Conservation (phyloP, 2,113 vertebrate genomes). For the Hypomesus transpacificus region DNA sequence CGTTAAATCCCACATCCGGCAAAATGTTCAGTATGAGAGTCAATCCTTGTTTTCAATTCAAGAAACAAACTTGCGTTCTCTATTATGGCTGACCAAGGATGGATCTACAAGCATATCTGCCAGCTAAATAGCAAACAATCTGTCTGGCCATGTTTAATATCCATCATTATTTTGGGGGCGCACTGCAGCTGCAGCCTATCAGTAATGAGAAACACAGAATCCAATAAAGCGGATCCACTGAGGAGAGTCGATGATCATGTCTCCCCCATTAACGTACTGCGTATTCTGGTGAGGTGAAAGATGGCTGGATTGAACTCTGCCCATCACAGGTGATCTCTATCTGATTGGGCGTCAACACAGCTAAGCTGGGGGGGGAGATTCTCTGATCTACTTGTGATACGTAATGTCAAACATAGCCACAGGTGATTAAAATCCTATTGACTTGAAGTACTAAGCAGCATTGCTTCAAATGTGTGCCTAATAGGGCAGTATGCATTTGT, state of each 20-base stretch:
- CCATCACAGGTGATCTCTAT: not conserved
- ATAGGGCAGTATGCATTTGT: constrained; percentile 3
- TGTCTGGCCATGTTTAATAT: constrained; percentile 38
- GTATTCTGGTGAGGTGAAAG: not conserved
- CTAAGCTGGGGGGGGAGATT: too few species aligned
- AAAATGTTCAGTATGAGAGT: too few species aligned
- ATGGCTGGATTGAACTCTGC: not conserved
- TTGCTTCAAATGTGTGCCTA: not conserved
- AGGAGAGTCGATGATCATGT: constrained; percentile 16
- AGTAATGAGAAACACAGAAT: constrained; percentile 35
- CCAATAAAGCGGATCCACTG: constrained; percentile 39
- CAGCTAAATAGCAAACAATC: constrained; percentile 35
- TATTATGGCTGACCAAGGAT: constrained; percentile 29
- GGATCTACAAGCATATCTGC: constrained; percentile 13
- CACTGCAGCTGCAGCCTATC: constrained; percentile 25
- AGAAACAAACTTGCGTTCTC: constrained; percentile 8
- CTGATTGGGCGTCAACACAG: too few species aligned
- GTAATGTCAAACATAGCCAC: not conserved
- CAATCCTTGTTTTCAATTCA: not conserved
- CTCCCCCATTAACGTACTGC: constrained; percentile 5
- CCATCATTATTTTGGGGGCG: constrained; percentile 32
- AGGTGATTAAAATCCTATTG: not conserved
- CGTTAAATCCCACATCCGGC: too few species aligned
- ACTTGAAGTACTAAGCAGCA: not conserved
- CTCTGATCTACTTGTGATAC: too few species aligned